Conservation (phyloP, 2,888 invertebrate genomes). For the Noctua pronuba region DNA sequence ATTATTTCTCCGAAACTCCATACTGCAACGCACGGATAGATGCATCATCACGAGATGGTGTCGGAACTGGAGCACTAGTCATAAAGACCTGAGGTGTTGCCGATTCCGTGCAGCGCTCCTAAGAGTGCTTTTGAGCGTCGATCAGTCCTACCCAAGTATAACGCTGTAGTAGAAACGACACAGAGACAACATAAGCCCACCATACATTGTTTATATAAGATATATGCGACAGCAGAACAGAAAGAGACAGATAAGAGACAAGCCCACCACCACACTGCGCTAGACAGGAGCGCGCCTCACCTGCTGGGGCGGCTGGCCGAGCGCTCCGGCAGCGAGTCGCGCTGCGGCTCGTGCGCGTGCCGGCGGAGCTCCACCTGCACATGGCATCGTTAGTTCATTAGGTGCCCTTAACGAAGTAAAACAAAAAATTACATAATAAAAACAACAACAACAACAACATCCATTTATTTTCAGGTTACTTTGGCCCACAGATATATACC, state of each 20-base stretch:
- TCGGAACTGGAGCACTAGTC: background rate
- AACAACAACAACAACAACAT: no score
- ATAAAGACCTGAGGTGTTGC: background rate
- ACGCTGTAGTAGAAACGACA: background rate
- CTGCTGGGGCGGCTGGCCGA: constrained; percentile 86
- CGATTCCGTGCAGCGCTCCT: background rate
- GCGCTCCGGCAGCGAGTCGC: constrained; percentile 78
- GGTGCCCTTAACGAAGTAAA: background rate
- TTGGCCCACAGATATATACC: no score
- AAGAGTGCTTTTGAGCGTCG: background rate
- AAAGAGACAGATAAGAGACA: constrained; percentile 16
- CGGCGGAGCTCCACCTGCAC: constrained; percentile 75
- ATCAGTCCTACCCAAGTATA: background rate
- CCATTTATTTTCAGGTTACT: no score
- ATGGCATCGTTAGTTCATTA: background rate
- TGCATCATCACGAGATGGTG: background rate
- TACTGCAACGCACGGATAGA: background rate
- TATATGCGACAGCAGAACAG: constrained; percentile 26
- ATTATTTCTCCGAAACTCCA: background rate
- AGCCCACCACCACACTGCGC: constrained; percentile 44
- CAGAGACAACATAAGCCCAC: background rate
- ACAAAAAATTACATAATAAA: background rate
- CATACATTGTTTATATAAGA: background rate
- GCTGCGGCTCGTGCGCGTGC: constrained; percentile 79
- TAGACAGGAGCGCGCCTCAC: constrained; percentile 67